Base-by-base conservation (phyloP, 2,113 vertebrate species). In the Alectura lathami region DNA sequence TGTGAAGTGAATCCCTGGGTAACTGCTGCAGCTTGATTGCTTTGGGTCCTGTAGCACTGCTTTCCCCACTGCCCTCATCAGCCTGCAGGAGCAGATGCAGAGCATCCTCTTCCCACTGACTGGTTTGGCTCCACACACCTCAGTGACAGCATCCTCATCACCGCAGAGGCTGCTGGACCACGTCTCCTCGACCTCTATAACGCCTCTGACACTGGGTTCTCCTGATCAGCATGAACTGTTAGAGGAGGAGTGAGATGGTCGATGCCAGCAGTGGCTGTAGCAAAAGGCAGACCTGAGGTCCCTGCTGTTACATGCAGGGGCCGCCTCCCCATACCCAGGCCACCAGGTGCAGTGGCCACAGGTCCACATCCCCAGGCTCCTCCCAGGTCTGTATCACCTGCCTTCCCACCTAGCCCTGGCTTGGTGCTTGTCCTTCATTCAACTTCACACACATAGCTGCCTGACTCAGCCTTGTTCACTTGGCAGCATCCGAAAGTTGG, bases 211-310 rank as follows among this genome's bases (percentile, higher is more conserved):
- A 20, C 56, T 1, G 1, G 2, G 16, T 1, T 4, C 36, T 60
- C 62, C 68, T 48, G 12, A 1, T 32, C 51, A 38, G 15, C 34
- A 23, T 6, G 30, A 26, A 59, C 42, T 18, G 23, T 21, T 36
- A 69, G 18, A 22, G 13, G 8, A 79, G 63, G 29, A 62, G 16
- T 16, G 60, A 77, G 36, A 36, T 13, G 26, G 6, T 23, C 0
- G 0, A 36, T 47, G n/a, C 17, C 13, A 0, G 21, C 20, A 23
- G 4, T 51, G 29, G 36, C 38, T 10, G 6, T 29, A 1, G 1
- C 69, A 59, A 43, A 64, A 64, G 17, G 17, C 56, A 63, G 21
- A 32, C 45, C 43, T 38, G 6, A 32, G 4, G 0, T 56, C 1
- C 0, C 40, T n/a, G 51, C n/a, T 30, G 9, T 26, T 45, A 45